A percentile compares a stretch with the other conserved stretches of the same genome.
These are phyloP conservation scores for Orbicella faveolata DNA, from an alignment of 64 coral and sea anemone genomes.

Conservation along the genomic window DNA sequence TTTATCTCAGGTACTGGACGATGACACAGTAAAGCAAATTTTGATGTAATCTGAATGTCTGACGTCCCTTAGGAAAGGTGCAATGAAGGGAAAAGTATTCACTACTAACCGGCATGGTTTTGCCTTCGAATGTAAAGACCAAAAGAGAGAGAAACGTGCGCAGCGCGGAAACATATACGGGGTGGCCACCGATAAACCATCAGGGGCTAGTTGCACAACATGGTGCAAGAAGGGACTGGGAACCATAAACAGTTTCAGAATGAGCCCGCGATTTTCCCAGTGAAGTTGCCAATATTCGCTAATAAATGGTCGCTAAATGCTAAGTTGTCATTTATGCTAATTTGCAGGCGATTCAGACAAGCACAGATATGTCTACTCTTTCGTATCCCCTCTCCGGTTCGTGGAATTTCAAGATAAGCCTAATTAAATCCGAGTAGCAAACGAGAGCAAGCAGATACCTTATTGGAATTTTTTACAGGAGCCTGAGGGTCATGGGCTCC, in stretches of 20 bases:
- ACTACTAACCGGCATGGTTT: slow-evolving; percentile 75
- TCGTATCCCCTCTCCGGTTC: too few relatives aligned
- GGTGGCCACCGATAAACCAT: slow-evolving; percentile 50
- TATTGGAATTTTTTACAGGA: too few relatives aligned
- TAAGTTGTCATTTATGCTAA: too few relatives aligned
- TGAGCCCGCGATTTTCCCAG: neutral
- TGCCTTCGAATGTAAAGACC: slow-evolving; percentile 64
- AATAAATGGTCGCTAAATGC: too few relatives aligned
- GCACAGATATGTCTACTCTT: too few relatives aligned
- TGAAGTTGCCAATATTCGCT: too few relatives aligned
- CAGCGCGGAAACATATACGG: slow-evolving; percentile 67
- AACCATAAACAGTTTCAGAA: neutral
- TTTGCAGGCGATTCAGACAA: too few relatives aligned
- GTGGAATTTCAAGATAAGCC: too few relatives aligned
- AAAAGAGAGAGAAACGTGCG: slow-evolving; percentile 63
- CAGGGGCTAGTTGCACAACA: slow-evolving; percentile 53
- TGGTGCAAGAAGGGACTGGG: slow-evolving; percentile 58
- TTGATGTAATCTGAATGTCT: neutral
- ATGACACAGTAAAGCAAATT: neutral
- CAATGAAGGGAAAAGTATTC: neutral
- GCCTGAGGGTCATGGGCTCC: too few relatives aligned
- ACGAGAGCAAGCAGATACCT: too few relatives aligned
- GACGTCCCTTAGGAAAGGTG: neutral
- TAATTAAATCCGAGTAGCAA: too few relatives aligned
- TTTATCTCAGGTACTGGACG: neutral